Percentiles rank a stretch among this genome's conserved stretches.
Evolutionary conservation across 2,888 invertebrate species (phyloP).

Genomic region (Melieria omissa): DNA sequence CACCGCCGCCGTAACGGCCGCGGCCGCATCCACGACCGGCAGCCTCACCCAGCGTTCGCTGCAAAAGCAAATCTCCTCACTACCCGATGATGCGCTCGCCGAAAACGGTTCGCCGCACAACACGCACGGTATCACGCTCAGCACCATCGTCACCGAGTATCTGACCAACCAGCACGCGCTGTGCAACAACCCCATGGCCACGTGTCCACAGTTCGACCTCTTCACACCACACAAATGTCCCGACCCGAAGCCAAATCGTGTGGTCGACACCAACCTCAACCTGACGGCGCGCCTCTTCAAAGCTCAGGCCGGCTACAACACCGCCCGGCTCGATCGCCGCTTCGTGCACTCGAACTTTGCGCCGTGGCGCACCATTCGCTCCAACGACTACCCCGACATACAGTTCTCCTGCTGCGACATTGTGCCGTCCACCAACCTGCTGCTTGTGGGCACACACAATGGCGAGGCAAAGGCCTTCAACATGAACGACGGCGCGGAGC

Average conservation of each 20-base stretch:
- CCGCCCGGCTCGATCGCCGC: slow-evolving; percentile 79
- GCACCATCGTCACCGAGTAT: slow-evolving; percentile 96
- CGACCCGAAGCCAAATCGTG: slow-evolving; percentile 75
- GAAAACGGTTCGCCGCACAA: slow-evolving; percentile 42
- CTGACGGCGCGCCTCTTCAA: slow-evolving; percentile 74
- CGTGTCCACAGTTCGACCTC: slow-evolving; percentile 95
- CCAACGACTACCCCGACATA: slow-evolving; percentile 73
- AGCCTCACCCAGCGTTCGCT: slow-evolving; percentile 58
- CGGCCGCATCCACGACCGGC: slow-evolving; percentile 21
- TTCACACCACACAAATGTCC: slow-evolving; percentile 98
- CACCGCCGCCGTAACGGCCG: background rate
- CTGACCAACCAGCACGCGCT: slow-evolving; percentile 97
- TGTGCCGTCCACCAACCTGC: slow-evolving; percentile 62
- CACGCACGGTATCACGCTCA: slow-evolving; percentile 74
- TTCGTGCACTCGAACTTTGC: slow-evolving; percentile 86
- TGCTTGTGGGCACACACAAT: slow-evolving; percentile 89
- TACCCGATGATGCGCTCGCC: slow-evolving; percentile 66
- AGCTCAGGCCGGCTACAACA: slow-evolving; percentile 70
- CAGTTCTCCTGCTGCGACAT: slow-evolving; percentile 82
- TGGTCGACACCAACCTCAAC: slow-evolving; percentile 71
- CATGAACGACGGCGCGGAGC: slow-evolving; percentile 83
- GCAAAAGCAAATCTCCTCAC: slow-evolving; percentile 69
- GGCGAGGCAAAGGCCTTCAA: slow-evolving; percentile 93
- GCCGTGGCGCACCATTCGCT: slow-evolving; percentile 76
- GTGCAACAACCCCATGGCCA: slow-evolving; percentile 97